A percentile compares a stretch with the other conserved stretches of the same genome.
Conservation (phyloP, 1,140 invertebrate genomes). For the Trissolcus basalis region DNA sequence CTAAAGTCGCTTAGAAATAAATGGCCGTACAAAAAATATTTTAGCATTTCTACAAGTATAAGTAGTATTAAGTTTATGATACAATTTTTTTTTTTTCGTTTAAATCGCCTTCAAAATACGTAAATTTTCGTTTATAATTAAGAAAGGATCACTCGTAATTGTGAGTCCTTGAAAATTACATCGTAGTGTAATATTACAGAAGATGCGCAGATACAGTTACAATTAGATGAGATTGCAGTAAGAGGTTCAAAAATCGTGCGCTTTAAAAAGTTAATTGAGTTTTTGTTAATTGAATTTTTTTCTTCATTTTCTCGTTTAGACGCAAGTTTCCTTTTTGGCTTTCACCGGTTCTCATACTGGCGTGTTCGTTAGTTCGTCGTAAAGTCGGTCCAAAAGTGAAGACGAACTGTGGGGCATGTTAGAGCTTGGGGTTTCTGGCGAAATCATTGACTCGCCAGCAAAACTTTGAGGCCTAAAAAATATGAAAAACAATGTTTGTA, state of each 20-base stretch:
- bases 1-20: too few species aligned
- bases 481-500: constrained; percentile 8
- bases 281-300: constrained; percentile 2
- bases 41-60: too few species aligned
- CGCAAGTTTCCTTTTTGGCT: not conserved
- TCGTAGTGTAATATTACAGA: too few species aligned
- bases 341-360: constrained; percentile 62
- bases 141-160: too few species aligned
- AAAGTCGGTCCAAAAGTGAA: constrained; percentile 69
- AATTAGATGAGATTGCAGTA: too few species aligned
- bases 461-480: constrained; percentile 62
- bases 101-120: too few species aligned
- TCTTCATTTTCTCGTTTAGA: not conserved
- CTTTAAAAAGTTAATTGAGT: constrained; percentile 12
- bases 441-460: constrained; percentile 62
- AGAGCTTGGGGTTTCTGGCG: constrained; percentile 63
- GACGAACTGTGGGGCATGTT: constrained; percentile 61
- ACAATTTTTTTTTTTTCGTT: too few species aligned
- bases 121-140: too few species aligned
- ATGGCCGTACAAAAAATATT: too few species aligned
- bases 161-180: too few species aligned
- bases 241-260: constrained; percentile 5
- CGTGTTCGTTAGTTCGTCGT: constrained; percentile 72
- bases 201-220: too few species aligned
- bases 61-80: too few species aligned